Evolutionary conservation across 1,140 invertebrate genomes (phyloP), one percentile per base, ranked within the genome.

Genomic region (Leptopilina boulardi): DNA sequence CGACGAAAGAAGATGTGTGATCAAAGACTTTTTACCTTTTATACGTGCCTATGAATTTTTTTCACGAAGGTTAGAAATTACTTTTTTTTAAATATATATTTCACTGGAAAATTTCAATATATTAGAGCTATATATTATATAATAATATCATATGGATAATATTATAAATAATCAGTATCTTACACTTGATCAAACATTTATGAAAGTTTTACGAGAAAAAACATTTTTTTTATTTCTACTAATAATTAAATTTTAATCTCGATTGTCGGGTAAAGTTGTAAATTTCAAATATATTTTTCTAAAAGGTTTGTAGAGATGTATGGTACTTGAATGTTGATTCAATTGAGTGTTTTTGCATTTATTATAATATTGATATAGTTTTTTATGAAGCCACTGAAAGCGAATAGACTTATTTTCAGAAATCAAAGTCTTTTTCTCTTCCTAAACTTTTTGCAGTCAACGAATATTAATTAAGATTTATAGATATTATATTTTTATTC

Each of bases 301-400:
- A 8, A 66, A 30, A 66, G 26, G 23, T 30, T 13, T 66, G 59
- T 66, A 23, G 15, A 66, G 23, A 10, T 30, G 59, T 66, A 15
- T 66, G 59, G 26, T 34, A 66, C 26, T 66, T 26, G 15, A 13
- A 66, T 66, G 59, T 30, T 30, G 21, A 26, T 59, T 59, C 13
- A 5, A 13, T 11, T 26, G 26, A 66, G 26, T 66, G 26, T 66
- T 66, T 23, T 66, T 66, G 59, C 59, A 66, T 66, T 66, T 66
- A 66, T 66, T 66, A 66, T 56, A 5, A 11, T 30, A 38, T 38
- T 38, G 9, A 38, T 66, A 30, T 13, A 66, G 59, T 66, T 66
- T 23, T 66, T 34, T 66, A 66, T 66, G 59, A 66, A 66, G 59
- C 59, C 59, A 34, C 59, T 66, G 23, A n/a, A 66, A 66, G 59